These are phyloP conservation scores for Seladonia tumulorum DNA, from an alignment of 2,888 invertebrate species.

Conservation along the genomic window DNA sequence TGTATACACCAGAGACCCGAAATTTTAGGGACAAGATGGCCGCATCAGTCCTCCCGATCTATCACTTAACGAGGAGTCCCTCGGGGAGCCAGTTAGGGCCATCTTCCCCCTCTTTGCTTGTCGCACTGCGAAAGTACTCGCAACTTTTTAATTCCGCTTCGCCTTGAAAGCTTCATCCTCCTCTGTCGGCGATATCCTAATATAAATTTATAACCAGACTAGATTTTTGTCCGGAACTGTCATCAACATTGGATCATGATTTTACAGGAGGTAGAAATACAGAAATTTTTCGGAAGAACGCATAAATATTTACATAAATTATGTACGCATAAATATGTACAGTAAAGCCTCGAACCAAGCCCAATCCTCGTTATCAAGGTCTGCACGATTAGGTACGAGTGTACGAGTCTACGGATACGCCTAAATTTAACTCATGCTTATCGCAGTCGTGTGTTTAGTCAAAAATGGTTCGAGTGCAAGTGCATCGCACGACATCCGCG, in stretches of 20 bases:
- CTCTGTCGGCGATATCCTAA: neutral
- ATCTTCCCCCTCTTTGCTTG: conserved; percentile 15
- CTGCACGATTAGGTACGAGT: no score
- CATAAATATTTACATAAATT: no score
- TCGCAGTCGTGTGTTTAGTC: neutral
- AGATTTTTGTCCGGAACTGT: no score
- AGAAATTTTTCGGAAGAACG: no score
- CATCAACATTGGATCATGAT: no score
- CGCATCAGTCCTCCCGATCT: conserved; percentile 66
- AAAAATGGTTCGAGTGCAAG: neutral
- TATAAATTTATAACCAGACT: neutral
- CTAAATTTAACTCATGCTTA: neutral
- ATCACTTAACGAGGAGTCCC: conserved; percentile 56
- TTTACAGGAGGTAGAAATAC: no score
- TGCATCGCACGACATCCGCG: conserved; percentile 13
- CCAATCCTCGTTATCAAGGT: no score
- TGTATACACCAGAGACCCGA: neutral
- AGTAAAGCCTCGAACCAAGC: no score
- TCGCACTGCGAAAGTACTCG: conserved; percentile 24
- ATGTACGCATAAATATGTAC: no score
- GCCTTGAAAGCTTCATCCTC: neutral
- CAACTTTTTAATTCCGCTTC: conserved; percentile 54
- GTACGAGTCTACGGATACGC: no score
- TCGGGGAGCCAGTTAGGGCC: conserved; percentile 11
- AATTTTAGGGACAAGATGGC: conserved; percentile 30